These are phyloP conservation scores for Stegodyphus mimosarum DNA, from an alignment of 1,140 invertebrate species.

Conservation along the genomic window DNA sequence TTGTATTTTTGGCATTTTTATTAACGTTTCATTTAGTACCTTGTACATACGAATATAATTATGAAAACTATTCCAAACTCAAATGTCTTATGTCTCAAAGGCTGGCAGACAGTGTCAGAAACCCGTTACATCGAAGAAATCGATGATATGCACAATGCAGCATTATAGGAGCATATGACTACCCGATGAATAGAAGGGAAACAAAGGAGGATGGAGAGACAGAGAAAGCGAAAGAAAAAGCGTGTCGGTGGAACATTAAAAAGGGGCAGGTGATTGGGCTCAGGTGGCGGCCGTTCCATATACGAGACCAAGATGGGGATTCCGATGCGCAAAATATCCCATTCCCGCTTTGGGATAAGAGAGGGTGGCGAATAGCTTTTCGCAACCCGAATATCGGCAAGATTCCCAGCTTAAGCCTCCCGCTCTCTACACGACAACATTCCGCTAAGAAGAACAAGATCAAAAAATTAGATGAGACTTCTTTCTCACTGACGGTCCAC, in stretches of 20 bases:
- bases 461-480: conserved; percentile 21
- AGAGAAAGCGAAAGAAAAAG: not conserved
- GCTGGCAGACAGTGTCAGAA: no score
- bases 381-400: conserved; percentile 6
- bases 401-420: conserved; percentile 4
- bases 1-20: no score
- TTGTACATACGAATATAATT: no score
- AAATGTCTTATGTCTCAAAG: no score
- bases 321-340: conserved; percentile 3
- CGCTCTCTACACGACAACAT: not conserved
- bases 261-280: conserved; percentile 4
- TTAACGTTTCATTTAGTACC: no score
- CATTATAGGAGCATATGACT: conserved; percentile 6
- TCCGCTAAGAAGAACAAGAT: not conserved
- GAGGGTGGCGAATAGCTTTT: not conserved
- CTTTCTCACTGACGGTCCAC: not conserved
- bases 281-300: conserved; percentile 1
- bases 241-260: conserved; percentile 1
- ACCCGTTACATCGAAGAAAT: not conserved
- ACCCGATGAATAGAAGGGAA: not conserved
- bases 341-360: conserved; percentile 3
- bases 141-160: not conserved
- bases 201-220: not conserved
- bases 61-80: no score
- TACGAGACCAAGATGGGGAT: conserved; percentile 13